These are phyloP conservation scores for Pinctada fucata DNA, from an alignment of 2,888 invertebrate species.

Conservation along the genomic window DNA sequence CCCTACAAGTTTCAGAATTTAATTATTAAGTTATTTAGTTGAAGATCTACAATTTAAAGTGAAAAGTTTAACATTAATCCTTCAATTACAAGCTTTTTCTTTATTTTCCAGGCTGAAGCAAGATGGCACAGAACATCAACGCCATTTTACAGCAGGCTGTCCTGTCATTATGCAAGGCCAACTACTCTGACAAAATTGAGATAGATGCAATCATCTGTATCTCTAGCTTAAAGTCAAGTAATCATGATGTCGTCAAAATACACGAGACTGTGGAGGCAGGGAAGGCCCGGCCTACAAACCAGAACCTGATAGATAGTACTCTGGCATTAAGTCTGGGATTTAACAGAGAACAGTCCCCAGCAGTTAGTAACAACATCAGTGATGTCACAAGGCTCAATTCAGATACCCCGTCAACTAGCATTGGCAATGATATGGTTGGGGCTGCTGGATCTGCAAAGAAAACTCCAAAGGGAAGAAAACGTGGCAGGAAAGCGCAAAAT, in stretches of 20 bases:
- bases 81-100: too few relatives aligned
- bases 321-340: background rate
- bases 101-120: background rate
- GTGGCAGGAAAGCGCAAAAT: background rate
- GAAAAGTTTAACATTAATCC: too few relatives aligned
- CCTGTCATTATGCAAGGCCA: constrained; percentile 49
- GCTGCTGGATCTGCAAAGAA: background rate
- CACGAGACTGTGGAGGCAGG: constrained; percentile 35
- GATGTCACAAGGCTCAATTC: background rate
- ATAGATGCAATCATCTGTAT: constrained; percentile 60
- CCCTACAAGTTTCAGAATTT: too few relatives aligned
- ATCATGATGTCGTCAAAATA: constrained; percentile 58
- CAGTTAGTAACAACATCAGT: background rate
- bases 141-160: constrained; percentile 47
- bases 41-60: too few relatives aligned
- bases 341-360: background rate
- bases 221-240: constrained; percentile 46
- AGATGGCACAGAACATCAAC: constrained; percentile 29
- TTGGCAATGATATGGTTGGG: background rate
- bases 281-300: background rate
- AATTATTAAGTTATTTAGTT: too few relatives aligned
- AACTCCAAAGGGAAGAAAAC: background rate
- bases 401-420: background rate
- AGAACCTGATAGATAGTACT: background rate
- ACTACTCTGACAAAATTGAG: constrained; percentile 47